Percentiles rank a stretch among this genome's conserved stretches.
These are phyloP conservation scores for Diogma glabrata DNA, from an alignment of 2,888 invertebrate species.

Conservation along the genomic window DNA sequence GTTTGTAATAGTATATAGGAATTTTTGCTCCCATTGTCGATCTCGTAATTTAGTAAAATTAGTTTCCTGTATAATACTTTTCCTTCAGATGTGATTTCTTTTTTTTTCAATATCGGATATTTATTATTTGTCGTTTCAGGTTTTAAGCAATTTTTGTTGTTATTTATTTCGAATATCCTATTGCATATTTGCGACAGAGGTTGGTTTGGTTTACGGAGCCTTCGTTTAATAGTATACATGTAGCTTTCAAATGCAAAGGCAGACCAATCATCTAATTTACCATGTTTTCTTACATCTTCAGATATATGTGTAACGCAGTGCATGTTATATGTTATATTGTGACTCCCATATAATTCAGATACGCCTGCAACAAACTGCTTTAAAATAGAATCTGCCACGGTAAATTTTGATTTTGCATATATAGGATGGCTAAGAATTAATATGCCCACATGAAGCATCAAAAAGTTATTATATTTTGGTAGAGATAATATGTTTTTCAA, in stretches of 20 bases:
- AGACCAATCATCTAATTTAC: not conserved
- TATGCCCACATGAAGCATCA: not conserved
- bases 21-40: not conserved
- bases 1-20: not conserved
- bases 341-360: conserved; percentile 1
- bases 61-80: not conserved
- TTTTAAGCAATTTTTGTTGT: not conserved
- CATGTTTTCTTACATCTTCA: not conserved
- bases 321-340: too few species aligned
- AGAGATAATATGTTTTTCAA: not conserved
- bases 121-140: not conserved
- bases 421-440: not conserved
- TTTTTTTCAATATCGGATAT: not conserved
- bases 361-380: not conserved
- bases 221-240: not conserved
- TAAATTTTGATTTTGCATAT: not conserved
- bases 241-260: not conserved
- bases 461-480: not conserved
- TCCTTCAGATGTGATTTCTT: not conserved
- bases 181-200: not conserved
- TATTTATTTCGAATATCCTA: not conserved
- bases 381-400: not conserved
- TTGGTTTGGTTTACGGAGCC: not conserved
- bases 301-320: conserved; percentile 1
- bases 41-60: not conserved